Evolutionary conservation across 2,888 invertebrate genomes (phyloP), one percentile per base, ranked within the genome.

Genomic region (Cheilosia urbana): DNA sequence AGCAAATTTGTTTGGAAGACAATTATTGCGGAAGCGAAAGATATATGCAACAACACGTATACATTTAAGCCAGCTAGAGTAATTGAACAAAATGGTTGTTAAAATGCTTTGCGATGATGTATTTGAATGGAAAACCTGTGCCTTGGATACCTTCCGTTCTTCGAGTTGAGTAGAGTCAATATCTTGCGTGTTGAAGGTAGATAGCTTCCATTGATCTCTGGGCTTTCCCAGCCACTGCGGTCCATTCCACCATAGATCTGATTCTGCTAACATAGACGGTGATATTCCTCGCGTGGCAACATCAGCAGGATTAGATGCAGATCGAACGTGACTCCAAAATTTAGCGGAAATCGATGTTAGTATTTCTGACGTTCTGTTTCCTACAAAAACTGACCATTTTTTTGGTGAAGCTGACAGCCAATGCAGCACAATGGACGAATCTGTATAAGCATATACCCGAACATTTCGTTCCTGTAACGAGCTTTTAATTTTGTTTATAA

Each of bases 311-410:
- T 81, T 69, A n/a, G 15, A 53, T 17, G 62, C 66, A 15, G 75
- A 75, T 2, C 80, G 71, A 7, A 79, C 72, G n/a, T 79, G 71
- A 37, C 40, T 66, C 77, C 68, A 77, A 17, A 17, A 57, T 19
- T 60, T 34, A 0, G 27, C 21, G 15, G 65, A 49, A 1, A 60
- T 27, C 24, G 57, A 66, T n/a, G 63, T 19, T 1, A 73, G 17
- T 2, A 73, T 73, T 19, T 80, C 66, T 11, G 73, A 72, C 15
- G 81, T 81, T 17, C 75, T 19, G 15, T 71, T 77, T 0, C 62
- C 71, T 49, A 76, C 37, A 11, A 75, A 81, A 6, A 81, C 69
- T 1, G 63, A 81, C 58, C 76, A 76, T n/a, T 51, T 68, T 21
- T 76, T 75, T 37, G 81, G 76, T 21, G 58, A 7, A 4, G 68